Evolutionary conservation across 2,113 vertebrate species (phyloP), one percentile per base, ranked within the genome.

Genomic region (Tyrannus savana): DNA sequence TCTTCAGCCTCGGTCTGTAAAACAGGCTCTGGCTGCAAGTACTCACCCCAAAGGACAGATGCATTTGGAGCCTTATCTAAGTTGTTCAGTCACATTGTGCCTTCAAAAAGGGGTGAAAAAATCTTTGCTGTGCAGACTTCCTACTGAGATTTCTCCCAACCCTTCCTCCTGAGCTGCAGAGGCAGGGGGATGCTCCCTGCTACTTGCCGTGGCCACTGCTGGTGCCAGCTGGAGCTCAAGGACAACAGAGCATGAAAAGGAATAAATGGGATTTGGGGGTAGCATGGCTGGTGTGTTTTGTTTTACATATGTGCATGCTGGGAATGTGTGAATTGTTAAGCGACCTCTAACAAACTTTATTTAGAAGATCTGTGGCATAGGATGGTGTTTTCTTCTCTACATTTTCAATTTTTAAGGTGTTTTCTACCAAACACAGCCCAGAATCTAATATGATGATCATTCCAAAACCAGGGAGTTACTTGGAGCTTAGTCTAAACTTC

Each of bases 141-240:
- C 87, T 84, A 56, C 33, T 84, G 94, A 95, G 96, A 80, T 59
- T 91, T 96, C 67, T 85, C 73, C 47, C 41, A 64, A 15, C 23
- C 41, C 25, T 95, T 95, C 15, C 46, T 33, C 21, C 31, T 17
- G 82, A 59, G 79, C 46, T 76, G 67, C 62, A 1, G 9, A 59
- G 74, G 66, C 46, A 50, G 28, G n/a, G 69, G 66, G 47, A 76
- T 44, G 23, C 74, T 94, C 77, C 30, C 63, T 3, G 9, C 1
- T 24, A 28, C 37, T 74, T 10, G 23, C 62, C 50, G 41, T 49
- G 66, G 41, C 81, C 67, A 19, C 81, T 85, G 87, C 93, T 90
- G 87, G 33, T 91, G 93, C 95, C 95, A 95, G 87, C 93, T 95
- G 91, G 67, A 91, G 79, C 5, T 87, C 89, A 90, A 91, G 86